Conservation (phyloP, 2,888 invertebrate genomes). For the Nowickia ferox region DNA sequence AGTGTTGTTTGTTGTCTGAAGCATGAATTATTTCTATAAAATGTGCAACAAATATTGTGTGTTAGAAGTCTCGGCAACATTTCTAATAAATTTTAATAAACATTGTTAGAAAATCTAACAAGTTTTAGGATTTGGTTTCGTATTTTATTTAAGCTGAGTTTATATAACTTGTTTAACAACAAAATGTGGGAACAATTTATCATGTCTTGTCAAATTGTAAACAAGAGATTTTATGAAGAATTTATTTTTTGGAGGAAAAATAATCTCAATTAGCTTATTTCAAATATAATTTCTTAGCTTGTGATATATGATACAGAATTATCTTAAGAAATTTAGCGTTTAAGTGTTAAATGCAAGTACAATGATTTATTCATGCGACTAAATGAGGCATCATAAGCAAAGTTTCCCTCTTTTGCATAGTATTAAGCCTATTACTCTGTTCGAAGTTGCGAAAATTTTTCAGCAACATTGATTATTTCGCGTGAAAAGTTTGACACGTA, state of each 20-base stretch:
- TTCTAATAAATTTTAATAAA: slow-evolving; percentile 45
- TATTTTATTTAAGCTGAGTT: background rate
- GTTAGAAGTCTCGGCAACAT: slow-evolving; percentile 13
- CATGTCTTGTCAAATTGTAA: slow-evolving; percentile 1
- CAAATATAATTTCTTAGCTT: background rate
- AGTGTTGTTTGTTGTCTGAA: slow-evolving; percentile 19
- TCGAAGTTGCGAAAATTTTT: too few relatives aligned
- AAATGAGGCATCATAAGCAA: too few relatives aligned
- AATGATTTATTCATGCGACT: too few relatives aligned
- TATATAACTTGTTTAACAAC: background rate
- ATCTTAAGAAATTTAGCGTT: too few relatives aligned
- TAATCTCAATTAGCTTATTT: background rate
- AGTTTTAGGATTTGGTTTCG: slow-evolving; percentile 12
- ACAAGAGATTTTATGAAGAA: slow-evolving; percentile 1
- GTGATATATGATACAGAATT: too few relatives aligned
- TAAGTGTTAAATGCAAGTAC: too few relatives aligned
- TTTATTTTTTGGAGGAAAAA: background rate
- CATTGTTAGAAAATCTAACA: slow-evolving; percentile 47
- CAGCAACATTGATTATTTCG: too few relatives aligned
- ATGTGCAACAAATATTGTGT: background rate
- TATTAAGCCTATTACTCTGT: too few relatives aligned
- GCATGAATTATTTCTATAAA: slow-evolving; percentile 22
- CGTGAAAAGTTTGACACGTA: too few relatives aligned
- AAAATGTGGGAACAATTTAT: slow-evolving; percentile 36
- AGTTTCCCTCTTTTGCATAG: too few relatives aligned